Evolutionary conservation across 1,140 invertebrate genomes (phyloP), one percentile per base, ranked within the genome.

Genomic region (Elymnias hypermnestra): DNA sequence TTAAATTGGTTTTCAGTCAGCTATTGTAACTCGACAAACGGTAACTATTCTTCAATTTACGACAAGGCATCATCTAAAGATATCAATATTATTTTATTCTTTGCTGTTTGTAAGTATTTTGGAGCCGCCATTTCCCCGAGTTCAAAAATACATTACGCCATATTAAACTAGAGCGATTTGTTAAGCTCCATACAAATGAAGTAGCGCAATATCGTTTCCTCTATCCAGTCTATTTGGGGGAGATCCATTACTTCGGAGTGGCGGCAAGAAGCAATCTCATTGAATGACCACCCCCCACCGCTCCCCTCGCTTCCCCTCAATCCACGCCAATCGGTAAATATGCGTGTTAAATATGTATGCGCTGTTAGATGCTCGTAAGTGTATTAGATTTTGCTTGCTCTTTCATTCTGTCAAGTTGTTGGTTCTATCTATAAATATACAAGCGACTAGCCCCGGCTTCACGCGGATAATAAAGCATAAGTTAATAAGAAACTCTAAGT

Each of bases 181-280:
- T 33, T 33, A 7, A 29, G 26, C 26, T 29, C 9, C 9, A 13
- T 13, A 29, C 26, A 33, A 12, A 56, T 71, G 69, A 63, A 63
- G 61, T 69, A 66, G 71, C 55, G 64, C 65, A 68, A 69, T 68
- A 60, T 65, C 63, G 64, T 74, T 79, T 84, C 65, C 76, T 82
- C 84, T 72, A 85, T 79, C 71, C 68, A 83, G 81, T 86, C 79
- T 84, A 87, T 87, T 87, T 85, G 66, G 76, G 81, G 58, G 72
- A 82, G 84, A 87, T 87, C 86, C 86, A 87, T 87, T 87, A 87
- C 86, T 72, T 74, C 62, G 65, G 74, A 85, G 82, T 81, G 78
- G 77, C 65, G 76, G 82, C 83, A 82, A 87, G 83, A 86, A 86
- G 85, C 86, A 87, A 87, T 87, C 84, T 86, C 84, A 87, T 87